Conservation (phyloP, 2,113 vertebrate genomes). For the Calidris pugnax region DNA sequence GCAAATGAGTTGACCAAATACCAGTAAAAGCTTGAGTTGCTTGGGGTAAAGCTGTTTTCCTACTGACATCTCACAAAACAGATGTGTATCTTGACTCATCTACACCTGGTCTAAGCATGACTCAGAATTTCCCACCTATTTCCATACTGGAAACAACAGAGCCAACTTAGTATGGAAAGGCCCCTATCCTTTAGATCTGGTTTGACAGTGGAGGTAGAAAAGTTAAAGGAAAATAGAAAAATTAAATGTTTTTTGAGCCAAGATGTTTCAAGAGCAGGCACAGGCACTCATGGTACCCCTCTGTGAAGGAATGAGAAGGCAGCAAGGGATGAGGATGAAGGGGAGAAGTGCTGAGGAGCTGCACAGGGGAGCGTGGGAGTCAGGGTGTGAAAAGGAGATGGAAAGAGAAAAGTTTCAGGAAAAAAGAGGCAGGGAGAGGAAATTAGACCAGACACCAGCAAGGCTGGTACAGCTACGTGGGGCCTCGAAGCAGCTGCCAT, state of each 20-base stretch:
- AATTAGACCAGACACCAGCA: background rate
- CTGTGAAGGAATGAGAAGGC: background rate
- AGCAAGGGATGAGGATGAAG: background rate
- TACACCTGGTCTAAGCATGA: background rate
- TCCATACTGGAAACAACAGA: background rate
- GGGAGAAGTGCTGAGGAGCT: accelerated
- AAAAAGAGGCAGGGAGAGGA: background rate
- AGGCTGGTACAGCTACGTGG: background rate
- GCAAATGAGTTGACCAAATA: background rate
- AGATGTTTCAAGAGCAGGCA: background rate
- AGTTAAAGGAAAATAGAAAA: background rate
- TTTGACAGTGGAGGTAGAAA: background rate
- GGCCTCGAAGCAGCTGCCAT: background rate
- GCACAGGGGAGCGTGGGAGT: background rate
- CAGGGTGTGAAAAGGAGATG: background rate
- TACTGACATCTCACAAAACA: background rate
- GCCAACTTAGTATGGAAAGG: background rate
- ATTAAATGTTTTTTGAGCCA: background rate
- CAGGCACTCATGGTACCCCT: accelerated
- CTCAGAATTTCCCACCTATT: background rate
- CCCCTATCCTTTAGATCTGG: background rate
- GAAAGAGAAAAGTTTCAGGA: background rate
- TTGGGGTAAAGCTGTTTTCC: background rate
- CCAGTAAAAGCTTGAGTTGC: background rate
- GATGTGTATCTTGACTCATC: background rate